Conservation (phyloP, 2,888 invertebrate genomes). For the Heliconius hortense region DNA sequence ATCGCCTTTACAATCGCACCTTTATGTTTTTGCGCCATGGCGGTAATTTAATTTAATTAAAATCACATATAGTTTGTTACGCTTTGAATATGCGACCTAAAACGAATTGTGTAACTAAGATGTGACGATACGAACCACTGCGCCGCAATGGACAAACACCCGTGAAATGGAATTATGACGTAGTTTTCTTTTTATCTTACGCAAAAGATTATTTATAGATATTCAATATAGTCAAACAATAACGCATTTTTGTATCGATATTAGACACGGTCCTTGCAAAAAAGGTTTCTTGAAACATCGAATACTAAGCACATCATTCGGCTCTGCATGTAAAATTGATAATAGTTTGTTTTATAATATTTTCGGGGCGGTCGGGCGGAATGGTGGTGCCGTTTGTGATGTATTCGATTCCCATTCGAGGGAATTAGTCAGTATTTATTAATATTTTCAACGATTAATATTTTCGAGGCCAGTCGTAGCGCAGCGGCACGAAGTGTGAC, state of each 20-base stretch:
- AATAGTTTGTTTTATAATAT: not conserved
- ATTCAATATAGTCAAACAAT: not conserved
- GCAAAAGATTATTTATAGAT: conserved; percentile 7
- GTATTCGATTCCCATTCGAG: no score
- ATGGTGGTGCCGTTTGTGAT: no score
- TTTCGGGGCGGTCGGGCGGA: not conserved
- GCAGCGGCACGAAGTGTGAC: no score
- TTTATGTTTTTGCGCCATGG: no score
- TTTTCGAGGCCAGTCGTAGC: no score
- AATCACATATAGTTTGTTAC: no score
- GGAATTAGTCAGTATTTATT: no score
- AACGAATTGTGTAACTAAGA: not conserved
- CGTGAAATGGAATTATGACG: conserved; percentile 1
- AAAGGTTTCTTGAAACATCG: not conserved
- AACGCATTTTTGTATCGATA: conserved; percentile 8
- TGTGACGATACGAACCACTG: not conserved
- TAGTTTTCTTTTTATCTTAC: not conserved
- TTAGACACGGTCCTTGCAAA: not conserved
- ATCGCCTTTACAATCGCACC: not conserved
- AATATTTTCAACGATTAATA: no score
- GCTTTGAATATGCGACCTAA: not conserved
- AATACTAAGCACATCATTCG: not conserved
- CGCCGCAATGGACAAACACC: not conserved
- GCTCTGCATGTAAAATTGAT: not conserved
- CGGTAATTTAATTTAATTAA: no score